Conservation (phyloP, 2,113 vertebrate species). For the Paraplagusia blochii region DNA sequence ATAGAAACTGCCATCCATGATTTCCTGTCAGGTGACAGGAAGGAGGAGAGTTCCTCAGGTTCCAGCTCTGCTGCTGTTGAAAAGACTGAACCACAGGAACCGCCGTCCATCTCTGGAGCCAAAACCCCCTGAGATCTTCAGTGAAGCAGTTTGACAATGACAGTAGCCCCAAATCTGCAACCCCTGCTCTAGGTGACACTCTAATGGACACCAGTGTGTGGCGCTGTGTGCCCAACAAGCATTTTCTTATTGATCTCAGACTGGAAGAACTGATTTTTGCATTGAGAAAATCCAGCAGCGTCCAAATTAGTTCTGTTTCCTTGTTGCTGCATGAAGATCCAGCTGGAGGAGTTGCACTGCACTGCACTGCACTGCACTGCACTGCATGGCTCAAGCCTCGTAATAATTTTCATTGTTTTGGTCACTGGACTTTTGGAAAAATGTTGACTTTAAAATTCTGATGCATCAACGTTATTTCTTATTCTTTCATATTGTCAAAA, state of each 20-base stretch:
- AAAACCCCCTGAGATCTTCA: constrained; percentile 84
- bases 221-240: too few relatives aligned
- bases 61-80: constrained; percentile 80
- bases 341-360: constrained; percentile 1
- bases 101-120: constrained; percentile 74
- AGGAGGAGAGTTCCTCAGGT: constrained; percentile 74
- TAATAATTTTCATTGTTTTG: not conserved
- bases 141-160: not conserved
- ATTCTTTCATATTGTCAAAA: not conserved
- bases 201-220: too few relatives aligned
- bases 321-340: constrained; percentile 17
- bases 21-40: constrained; percentile 87
- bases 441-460: not conserved
- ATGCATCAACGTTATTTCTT: not conserved
- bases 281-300: too few relatives aligned
- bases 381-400: not conserved
- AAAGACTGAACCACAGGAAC: constrained; percentile 81
- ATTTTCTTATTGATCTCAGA: too few relatives aligned
- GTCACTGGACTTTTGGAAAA: constrained; percentile 4
- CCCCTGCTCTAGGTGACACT: too few relatives aligned
- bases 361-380: not conserved
- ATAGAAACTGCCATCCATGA: constrained; percentile 97
- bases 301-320: not conserved
- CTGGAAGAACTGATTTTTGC: too few relatives aligned
- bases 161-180: not conserved